A percentile compares a stretch with the other conserved stretches of the same genome.
Evolutionary conservation across 1,140 invertebrate species (phyloP).

Genomic region (Drosophila kurseongensis): DNA sequence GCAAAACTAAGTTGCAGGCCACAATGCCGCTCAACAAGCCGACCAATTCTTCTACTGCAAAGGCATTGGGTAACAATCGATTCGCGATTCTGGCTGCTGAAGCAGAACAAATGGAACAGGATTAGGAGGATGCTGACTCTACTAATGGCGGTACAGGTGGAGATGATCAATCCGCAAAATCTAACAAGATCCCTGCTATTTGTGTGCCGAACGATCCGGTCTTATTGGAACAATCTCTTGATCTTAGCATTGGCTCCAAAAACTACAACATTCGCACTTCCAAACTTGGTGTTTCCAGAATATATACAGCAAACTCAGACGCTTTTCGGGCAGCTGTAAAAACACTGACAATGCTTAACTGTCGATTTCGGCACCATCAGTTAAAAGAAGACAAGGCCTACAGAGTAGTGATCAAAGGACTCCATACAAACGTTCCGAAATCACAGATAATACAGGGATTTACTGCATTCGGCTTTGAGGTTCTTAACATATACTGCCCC

Average conservation of each 20-base stretch:
- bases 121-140: not conserved
- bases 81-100: slow-evolving; percentile 1
- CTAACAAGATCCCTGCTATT: not conserved
- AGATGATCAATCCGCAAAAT: not conserved
- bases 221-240: not conserved
- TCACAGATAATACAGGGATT: slow-evolving; percentile 6
- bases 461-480: not conserved
- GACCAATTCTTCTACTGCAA: not conserved
- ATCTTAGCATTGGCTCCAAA: not conserved
- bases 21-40: not conserved
- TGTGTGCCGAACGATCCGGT: slow-evolving; percentile 10
- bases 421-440: slow-evolving; percentile 17
- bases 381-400: slow-evolving; percentile 24
- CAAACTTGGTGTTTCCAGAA: slow-evolving; percentile 20
- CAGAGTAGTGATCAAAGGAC: slow-evolving; percentile 7
- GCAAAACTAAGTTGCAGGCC: too few relatives aligned
- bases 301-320: slow-evolving; percentile 18
- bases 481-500: too few relatives aligned
- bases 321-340: slow-evolving; percentile 18
- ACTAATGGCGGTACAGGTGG: not conserved
- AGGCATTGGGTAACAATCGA: not conserved
- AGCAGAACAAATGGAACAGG: slow-evolving; percentile 6
- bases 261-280: slow-evolving; percentile 23
- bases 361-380: slow-evolving; percentile 24
- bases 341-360: slow-evolving; percentile 10